Base-by-base conservation (phyloP, 2,113 vertebrate species). In the Australoheros scitulus region DNA sequence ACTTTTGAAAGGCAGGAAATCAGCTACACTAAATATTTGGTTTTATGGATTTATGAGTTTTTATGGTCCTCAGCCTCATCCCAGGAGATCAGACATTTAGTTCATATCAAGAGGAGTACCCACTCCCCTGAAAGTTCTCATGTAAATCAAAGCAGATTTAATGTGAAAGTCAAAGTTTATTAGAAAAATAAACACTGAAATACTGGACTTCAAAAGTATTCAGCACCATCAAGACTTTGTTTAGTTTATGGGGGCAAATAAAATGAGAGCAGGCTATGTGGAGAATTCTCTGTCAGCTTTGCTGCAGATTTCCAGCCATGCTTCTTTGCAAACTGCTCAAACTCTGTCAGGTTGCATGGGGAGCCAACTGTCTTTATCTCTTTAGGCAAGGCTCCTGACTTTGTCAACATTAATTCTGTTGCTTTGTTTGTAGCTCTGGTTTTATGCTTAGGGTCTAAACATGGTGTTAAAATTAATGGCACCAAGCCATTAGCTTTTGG, bases 11-110 rank as follows among this genome's bases (percentile, higher is more conserved):
- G 26, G 18, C 68, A 72, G 47, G 47, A 72, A 55, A 50, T 72
- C 68, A 55, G 68, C 68, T 72, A 72, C 47, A 5, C 68, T 55
- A 72, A 55, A 72, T 72, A 72, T 72, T 55, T 72, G 68, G 47
- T 72, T 72, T 55, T 72, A 72, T 34, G 47, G 47, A 72, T 72
- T 55, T 55, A 72, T 34, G 68, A 72, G 47, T 55, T 72, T 72
- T n/a, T 0, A 72, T 72, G 47, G 47, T 72, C 47, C 32, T 72
- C 26, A 72, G 26, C 0, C 26, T 34, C 17, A 0, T 55, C 68
- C 68, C 18, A 2, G 47, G 68, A 55, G 11, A 55, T 55, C n/a
- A 72, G 47, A 55, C 11, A 72, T 72, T 72, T 72, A 72, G 68
- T 72, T 72, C 47, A 55, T 55, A 72, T 72, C 68, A 72, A 34